Evolutionary conservation across 2,888 invertebrate genomes (phyloP).

Genomic region (Sipha maydis): DNA sequence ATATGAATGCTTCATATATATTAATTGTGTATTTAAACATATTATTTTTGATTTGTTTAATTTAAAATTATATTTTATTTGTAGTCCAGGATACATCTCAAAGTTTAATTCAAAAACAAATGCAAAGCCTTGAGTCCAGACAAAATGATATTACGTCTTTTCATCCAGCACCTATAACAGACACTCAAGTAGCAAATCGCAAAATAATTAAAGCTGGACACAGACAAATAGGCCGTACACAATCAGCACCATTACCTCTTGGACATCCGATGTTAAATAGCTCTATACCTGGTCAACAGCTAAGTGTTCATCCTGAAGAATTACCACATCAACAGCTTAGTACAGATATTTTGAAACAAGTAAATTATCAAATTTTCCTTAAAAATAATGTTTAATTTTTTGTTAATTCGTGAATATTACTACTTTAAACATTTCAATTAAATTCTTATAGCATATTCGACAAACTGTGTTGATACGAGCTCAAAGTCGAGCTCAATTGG

Average conservation of each 20-base stretch:
- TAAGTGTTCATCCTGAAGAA: slow-evolving; percentile 70
- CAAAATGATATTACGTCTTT: slow-evolving; percentile 41
- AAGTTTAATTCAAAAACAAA: slow-evolving; percentile 71
- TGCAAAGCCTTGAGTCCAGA: slow-evolving; percentile 67
- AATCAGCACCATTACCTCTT: slow-evolving; percentile 90
- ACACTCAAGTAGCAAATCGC: slow-evolving; percentile 72
- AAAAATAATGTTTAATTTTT: not conserved
- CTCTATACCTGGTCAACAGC: slow-evolving; percentile 67
- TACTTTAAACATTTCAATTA: slow-evolving; percentile 7
- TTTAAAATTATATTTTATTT: slow-evolving; percentile 10
- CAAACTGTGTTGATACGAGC: slow-evolving; percentile 87
- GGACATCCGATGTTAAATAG: slow-evolving; percentile 83
- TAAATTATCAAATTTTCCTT: slow-evolving; percentile 59
- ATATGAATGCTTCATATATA: not conserved
- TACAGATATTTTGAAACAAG: slow-evolving; percentile 69
- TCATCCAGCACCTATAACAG: slow-evolving; percentile 46
- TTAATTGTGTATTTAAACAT: not conserved
- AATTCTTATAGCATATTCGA: slow-evolving; percentile 76
- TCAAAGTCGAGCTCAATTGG: slow-evolving; percentile 69
- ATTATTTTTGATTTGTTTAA: not conserved
- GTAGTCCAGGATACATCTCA: slow-evolving; percentile 66
- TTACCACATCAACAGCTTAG: slow-evolving; percentile 72
- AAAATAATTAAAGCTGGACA: slow-evolving; percentile 79
- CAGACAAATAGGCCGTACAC: slow-evolving; percentile 89
- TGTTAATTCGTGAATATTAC: slow-evolving; percentile 7